Percentiles rank a stretch among this genome's conserved stretches.
Conservation (phyloP, 2,888 invertebrate species). For the Ophioninae sp. region DNA sequence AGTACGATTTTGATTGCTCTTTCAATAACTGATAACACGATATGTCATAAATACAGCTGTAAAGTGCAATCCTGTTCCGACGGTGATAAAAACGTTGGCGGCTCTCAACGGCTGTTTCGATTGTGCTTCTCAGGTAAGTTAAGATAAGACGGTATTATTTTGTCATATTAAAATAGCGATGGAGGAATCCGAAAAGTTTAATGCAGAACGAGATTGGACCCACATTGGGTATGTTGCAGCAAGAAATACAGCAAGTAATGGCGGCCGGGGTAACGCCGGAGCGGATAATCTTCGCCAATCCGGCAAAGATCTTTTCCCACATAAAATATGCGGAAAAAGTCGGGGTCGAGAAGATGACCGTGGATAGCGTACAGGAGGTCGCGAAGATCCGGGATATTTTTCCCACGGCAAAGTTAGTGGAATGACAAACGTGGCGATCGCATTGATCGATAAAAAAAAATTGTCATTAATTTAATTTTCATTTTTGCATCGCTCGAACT, state of each 20-base stretch:
- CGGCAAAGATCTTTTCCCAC: conserved; percentile 83
- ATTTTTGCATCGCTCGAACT: not conserved
- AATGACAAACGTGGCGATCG: too few relatives aligned
- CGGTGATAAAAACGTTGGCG: conserved; percentile 81
- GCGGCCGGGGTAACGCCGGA: conserved; percentile 81
- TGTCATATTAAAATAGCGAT: not conserved
- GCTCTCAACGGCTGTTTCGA: conserved; percentile 84
- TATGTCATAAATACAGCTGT: conserved; percentile 80
- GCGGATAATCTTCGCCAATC: conserved; percentile 84
- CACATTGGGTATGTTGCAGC: conserved; percentile 73
- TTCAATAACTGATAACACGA: not conserved
- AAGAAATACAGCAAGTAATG: conserved; percentile 83
- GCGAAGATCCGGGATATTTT: conserved; percentile 82
- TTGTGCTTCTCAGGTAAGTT: conserved; percentile 83
- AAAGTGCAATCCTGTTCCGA: conserved; percentile 84
- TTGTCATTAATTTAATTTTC: not conserved
- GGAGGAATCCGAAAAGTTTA: too few relatives aligned
- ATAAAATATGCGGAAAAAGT: conserved; percentile 82
- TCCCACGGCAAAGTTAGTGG: conserved; percentile 81
- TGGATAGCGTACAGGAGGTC: conserved; percentile 83
- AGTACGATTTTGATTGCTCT: not conserved
- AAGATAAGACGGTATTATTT: not conserved
- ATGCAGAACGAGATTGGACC: not conserved
- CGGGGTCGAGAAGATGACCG: conserved; percentile 83
- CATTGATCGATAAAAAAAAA: not conserved